Percentiles rank a stretch among this genome's conserved stretches.
These are phyloP conservation scores for Salmo trutta DNA, from an alignment of 2,797 vertebrate genomes.

Conservation along the genomic window DNA sequence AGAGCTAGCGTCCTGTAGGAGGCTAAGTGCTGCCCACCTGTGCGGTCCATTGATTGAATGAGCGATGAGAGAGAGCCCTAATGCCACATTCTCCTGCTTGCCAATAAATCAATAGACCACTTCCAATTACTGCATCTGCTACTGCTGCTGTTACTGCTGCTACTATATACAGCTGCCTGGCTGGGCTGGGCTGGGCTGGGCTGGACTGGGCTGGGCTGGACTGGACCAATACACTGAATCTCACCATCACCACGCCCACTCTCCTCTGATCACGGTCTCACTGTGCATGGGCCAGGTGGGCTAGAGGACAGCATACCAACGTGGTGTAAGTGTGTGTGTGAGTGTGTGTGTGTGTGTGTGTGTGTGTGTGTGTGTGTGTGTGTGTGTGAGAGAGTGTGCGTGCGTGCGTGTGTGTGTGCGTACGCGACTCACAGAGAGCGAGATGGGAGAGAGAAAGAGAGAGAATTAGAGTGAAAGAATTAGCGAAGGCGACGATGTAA, in stretches of 20 bases:
- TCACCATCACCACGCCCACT: constrained; percentile 8
- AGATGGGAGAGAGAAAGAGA: background rate
- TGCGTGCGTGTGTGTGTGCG: constrained; percentile 2
- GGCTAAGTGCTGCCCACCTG: constrained; percentile 28
- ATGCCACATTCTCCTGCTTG: constrained; percentile 22
- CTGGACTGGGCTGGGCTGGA: no score
- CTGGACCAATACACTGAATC: constrained; percentile 4
- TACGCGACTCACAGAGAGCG: background rate
- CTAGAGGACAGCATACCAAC: constrained; percentile 6
- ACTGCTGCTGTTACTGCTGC: background rate
- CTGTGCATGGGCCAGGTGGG: background rate
- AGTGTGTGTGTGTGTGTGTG: constrained; percentile 17
- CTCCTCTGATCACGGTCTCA: background rate
- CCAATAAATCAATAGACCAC: constrained; percentile 39
- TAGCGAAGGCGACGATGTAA: background rate
- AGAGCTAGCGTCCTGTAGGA: background rate
- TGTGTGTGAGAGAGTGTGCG: constrained; percentile 23
- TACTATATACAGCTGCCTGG: no score
- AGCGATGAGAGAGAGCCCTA: constrained; percentile 27
- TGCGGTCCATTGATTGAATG: constrained; percentile 31
- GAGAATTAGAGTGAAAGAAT: background rate
- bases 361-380: background rate
- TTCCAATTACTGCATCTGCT: constrained; percentile 37
- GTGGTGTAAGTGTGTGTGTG: constrained; percentile 8
- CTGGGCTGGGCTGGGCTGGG: no score